A percentile compares a stretch with the other conserved stretches of the same genome.
These are phyloP conservation scores for Mormyrus hasselquistii DNA, from an alignment of 2,797 vertebrate genomes.

Conservation along the genomic window DNA sequence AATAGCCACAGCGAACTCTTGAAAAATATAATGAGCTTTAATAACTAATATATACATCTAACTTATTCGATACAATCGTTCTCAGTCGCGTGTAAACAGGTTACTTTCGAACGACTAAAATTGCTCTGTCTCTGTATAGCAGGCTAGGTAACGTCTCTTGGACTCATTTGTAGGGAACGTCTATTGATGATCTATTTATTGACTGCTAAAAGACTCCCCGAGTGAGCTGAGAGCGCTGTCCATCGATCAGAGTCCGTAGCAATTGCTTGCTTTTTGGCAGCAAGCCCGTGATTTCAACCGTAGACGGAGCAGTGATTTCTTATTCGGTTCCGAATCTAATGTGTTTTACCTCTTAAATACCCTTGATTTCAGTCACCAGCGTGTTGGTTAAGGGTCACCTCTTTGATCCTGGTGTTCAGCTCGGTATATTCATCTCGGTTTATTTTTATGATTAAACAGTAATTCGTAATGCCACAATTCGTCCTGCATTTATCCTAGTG, in stretches of 20 bases:
- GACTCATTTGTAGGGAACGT: conserved; percentile 4
- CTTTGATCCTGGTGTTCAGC: neutral
- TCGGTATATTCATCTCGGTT: neutral
- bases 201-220: conserved; percentile 17
- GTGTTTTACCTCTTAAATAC: neutral
- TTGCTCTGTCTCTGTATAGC: neutral
- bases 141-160: neutral
- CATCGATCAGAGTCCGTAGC: conserved; percentile 8
- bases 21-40: neutral
- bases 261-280: conserved; percentile 2
- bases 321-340: neutral
- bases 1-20: neutral
- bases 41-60: neutral
- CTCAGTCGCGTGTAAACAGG: neutral
- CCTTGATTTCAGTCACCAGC: neutral
- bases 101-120: conserved; percentile 4
- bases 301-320: neutral
- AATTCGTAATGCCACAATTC: neutral
- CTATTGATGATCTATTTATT: conserved; percentile 14
- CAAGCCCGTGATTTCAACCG: neutral
- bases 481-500: neutral
- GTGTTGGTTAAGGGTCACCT: neutral
- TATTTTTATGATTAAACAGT: neutral
- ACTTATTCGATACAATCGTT: neutral
- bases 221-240: neutral